Percentiles rank a stretch among this genome's conserved stretches.
Conservation (phyloP, 2,888 invertebrate genomes). For the Boloria euphrosyne region DNA sequence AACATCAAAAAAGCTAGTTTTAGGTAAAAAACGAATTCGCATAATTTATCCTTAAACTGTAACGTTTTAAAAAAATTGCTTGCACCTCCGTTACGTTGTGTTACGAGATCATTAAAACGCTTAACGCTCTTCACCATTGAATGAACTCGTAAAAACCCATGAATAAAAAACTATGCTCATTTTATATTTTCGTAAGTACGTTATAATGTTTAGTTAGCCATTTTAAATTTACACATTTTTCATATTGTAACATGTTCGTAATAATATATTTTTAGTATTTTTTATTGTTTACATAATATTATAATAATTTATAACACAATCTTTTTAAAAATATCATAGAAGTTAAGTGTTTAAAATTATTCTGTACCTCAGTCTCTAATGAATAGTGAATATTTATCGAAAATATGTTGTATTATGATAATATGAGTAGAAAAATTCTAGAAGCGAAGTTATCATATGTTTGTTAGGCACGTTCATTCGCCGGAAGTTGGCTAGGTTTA, state of each 20-base stretch:
- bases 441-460: constrained; percentile 17
- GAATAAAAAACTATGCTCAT: constrained; percentile 5
- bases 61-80: too few species aligned
- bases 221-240: too few species aligned
- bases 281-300: too few species aligned
- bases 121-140: constrained; percentile 2
- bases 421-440: constrained; percentile 16
- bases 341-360: too few species aligned
- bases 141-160: constrained; percentile 4
- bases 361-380: background rate
- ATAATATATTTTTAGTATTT: too few species aligned
- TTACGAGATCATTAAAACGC: constrained; percentile 17
- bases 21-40: too few species aligned
- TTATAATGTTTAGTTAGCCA: background rate
- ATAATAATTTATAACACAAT: background rate
- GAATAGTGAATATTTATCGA: background rate
- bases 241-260: too few species aligned
- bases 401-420: background rate
- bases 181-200: background rate
- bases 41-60: too few species aligned
- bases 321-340: background rate
- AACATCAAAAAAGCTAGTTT: too few species aligned
- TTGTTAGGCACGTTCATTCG: constrained; percentile 22
- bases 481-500: constrained; percentile 32
- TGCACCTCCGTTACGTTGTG: background rate